These are phyloP conservation scores for Nesometra sesokonis DNA, from an alignment of 35 echinoderm and acorn worm genomes.

Conservation along the genomic window DNA sequence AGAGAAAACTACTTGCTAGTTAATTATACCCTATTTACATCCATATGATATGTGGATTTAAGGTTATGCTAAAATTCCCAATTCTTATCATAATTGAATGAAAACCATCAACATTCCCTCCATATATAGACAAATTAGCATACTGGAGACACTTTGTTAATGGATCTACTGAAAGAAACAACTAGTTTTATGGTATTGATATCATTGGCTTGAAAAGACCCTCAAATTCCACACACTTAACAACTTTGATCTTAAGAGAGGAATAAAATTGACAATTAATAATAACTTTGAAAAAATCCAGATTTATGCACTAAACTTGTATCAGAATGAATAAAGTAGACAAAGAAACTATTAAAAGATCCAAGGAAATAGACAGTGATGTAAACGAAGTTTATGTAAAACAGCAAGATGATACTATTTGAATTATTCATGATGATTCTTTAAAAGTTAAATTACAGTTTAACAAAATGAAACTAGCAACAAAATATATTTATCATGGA, in stretches of 20 bases:
- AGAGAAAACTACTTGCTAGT: not conserved
- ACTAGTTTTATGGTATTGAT: not conserved
- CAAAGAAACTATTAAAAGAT: too few species aligned
- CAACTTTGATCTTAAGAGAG: not conserved
- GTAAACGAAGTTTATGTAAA: too few species aligned
- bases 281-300: not conserved
- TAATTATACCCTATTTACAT: not conserved
- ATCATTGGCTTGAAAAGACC: not conserved
- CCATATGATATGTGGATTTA: not conserved
- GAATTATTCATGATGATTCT: too few species aligned
- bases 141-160: not conserved
- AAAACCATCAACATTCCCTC: not conserved
- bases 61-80: not conserved
- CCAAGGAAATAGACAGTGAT: too few species aligned
- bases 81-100: not conserved
- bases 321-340: too few species aligned
- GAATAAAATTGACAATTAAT: not conserved
- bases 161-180: not conserved
- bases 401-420: too few species aligned
- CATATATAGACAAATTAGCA: not conserved
- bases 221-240: not conserved
- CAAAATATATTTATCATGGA: too few species aligned
- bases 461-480: too few species aligned
- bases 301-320: not conserved
- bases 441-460: too few species aligned